Evolutionary conservation across 2,113 vertebrate species (phyloP), one percentile per base, ranked within the genome.

Genomic region (Andinoacara biseriatus): DNA sequence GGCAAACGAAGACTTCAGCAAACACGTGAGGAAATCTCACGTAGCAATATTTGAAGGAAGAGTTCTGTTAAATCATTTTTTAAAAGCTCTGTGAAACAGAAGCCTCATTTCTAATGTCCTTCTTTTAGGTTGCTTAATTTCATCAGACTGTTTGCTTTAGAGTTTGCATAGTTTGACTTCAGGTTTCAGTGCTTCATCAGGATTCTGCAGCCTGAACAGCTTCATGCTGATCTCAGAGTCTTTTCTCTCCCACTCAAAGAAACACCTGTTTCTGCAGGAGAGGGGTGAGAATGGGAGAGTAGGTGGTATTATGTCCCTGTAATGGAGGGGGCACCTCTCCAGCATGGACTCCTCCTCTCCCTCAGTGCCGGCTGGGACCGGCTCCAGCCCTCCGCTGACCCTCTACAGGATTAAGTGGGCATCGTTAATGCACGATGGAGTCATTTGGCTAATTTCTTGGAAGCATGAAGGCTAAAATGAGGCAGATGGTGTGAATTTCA

Each of bases 391-490:
- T 72, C 46, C 26, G 20, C 3, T 72, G 46, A 54, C 67, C 67
- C 24, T 72, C 43, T 72, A 1, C 26, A 31, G 24, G 65, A 72
- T 72, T 52, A 31, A 69, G 63, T 46, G 65, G 65, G 67, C 29
- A 8, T 54, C 31, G 17, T 18, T 72, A 52, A 72, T 72, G 3
- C 52, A n/a, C 5, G 65, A 69, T 72, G 65, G 65, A 72, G 17
- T 49, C 3, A 1, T 74, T 74, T 56, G 29, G 26, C 20, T 38
- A 0, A 40, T 58, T 75, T 58, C 5, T 58, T 75, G 14, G 5
- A 7, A 58, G 40, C 54, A 58, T 35, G 38, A 18, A 40, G 10
- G 33, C 14, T 10, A 11, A 75, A 58, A 40, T 38, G 54, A 18
- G 33, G 43, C 65, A 72, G 43, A 0, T n/a, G 43, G 43, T 72